Evolutionary conservation across 2,113 vertebrate genomes (phyloP).

Genomic region (Hydrolagus affinis): DNA sequence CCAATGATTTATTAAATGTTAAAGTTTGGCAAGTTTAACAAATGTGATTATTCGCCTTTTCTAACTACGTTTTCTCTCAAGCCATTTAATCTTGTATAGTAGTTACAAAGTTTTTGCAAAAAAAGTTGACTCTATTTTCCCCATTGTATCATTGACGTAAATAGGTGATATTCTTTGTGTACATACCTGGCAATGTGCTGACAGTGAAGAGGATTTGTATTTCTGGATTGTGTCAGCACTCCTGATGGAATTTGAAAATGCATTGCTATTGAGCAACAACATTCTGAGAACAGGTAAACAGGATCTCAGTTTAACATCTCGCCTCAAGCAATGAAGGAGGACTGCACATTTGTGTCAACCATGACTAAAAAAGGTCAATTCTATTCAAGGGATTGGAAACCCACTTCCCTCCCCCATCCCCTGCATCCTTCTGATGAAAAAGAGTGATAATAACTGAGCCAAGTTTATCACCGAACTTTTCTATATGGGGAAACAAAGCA

Average conservation of each 20-base stretch:
- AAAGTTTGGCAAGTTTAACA: neutral
- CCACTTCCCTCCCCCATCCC: too few relatives aligned
- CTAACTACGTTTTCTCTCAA: neutral
- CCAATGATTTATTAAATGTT: neutral
- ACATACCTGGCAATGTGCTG: slow-evolving; percentile 6
- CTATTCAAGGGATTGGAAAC: too few relatives aligned
- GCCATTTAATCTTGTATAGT: neutral
- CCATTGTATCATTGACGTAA: slow-evolving; percentile 5
- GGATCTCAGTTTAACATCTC: too few relatives aligned
- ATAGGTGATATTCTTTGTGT: neutral
- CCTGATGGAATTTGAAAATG: neutral
- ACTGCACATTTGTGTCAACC: too few relatives aligned
- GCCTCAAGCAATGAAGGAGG: too few relatives aligned
- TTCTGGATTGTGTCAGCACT: neutral
- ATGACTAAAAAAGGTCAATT: too few relatives aligned
- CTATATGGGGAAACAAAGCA: too few relatives aligned
- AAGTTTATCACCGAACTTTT: too few relatives aligned
- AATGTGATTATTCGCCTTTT: neutral
- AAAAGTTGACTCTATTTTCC: neutral
- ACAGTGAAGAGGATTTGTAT: slow-evolving; percentile 7
- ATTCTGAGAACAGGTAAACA: neutral
- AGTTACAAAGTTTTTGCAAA: neutral
- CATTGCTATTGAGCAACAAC: neutral
- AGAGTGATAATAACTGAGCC: too few relatives aligned
- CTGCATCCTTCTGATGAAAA: too few relatives aligned